These are phyloP conservation scores for Romanogobio albipinnatus DNA, from an alignment of 2,113 vertebrate genomes.

Conservation along the genomic window DNA sequence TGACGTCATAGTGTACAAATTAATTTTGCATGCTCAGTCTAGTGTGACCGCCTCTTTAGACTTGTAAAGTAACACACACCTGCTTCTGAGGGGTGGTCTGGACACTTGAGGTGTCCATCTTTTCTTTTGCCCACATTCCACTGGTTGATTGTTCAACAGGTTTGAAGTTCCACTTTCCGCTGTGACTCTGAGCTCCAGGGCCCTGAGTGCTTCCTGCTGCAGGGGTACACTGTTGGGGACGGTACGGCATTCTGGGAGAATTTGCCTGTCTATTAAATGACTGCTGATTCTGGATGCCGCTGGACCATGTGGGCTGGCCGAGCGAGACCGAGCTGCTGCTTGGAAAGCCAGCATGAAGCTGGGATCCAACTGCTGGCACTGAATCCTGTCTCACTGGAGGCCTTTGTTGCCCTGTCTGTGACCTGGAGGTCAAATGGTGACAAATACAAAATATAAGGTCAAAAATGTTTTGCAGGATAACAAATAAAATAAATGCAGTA, in stretches of 20 bases:
- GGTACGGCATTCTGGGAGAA: slow-evolving; percentile 41
- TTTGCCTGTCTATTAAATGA: slow-evolving; percentile 47
- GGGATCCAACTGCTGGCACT: slow-evolving; percentile 22
- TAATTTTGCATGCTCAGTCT: too few relatives aligned
- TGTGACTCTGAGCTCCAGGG: slow-evolving; percentile 46
- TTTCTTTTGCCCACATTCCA: slow-evolving; percentile 47
- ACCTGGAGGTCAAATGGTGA: slow-evolving; percentile 59
- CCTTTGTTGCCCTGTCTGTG: slow-evolving; percentile 51
- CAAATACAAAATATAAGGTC: slow-evolving; percentile 2
- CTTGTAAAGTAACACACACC: slow-evolving; percentile 30
- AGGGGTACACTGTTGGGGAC: slow-evolving; percentile 54
- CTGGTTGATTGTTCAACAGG: slow-evolving; percentile 37
- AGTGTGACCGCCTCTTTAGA: neutral
- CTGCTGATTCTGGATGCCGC: slow-evolving; percentile 58
- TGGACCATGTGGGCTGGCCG: slow-evolving; percentile 44
- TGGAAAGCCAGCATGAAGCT: slow-evolving; percentile 51
- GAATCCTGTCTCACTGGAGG: slow-evolving; percentile 56
- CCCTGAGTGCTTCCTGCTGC: slow-evolving; percentile 41
- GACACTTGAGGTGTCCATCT: slow-evolving; percentile 29
- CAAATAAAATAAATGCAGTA: neutral
- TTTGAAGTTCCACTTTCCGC: slow-evolving; percentile 67
- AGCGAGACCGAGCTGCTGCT: slow-evolving; percentile 48
- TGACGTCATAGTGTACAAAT: too few relatives aligned
- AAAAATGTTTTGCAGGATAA: neutral
- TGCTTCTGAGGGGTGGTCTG: slow-evolving; percentile 19